Evolutionary conservation across 2,888 invertebrate species (phyloP).

Genomic region (Blastobasis adustella): DNA sequence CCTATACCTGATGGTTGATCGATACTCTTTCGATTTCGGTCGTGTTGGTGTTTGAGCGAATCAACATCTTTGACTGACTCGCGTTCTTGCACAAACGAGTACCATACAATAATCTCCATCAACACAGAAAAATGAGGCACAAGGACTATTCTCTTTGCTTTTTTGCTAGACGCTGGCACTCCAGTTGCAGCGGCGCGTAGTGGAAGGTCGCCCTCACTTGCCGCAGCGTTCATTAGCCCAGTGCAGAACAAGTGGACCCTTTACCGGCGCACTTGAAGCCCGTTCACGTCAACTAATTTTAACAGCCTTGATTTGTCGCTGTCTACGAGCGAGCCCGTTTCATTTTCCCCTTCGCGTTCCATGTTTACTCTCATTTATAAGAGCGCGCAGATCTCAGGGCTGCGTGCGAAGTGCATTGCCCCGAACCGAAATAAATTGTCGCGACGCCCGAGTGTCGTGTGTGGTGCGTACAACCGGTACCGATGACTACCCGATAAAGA

Average conservation of each 20-base stretch:
- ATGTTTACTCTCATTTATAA: conserved; percentile 59
- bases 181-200: not conserved
- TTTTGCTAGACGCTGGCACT: not conserved
- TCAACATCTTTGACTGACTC: too few species aligned
- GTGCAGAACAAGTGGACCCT: conserved; percentile 26
- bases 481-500: conserved; percentile 33
- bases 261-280: conserved; percentile 19
- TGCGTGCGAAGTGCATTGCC: conserved; percentile 67
- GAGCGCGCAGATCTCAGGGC: conserved; percentile 57
- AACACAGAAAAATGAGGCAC: not conserved
- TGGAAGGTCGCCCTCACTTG: conserved; percentile 21
- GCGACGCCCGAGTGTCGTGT: conserved; percentile 45
- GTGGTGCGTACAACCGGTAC: conserved; percentile 65
- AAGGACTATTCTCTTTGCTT: not conserved
- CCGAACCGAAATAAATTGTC: conserved; percentile 73
- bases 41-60: too few species aligned
- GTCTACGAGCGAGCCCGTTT: conserved; percentile 24
- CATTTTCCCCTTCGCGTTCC: conserved; percentile 37
- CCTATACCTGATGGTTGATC: not conserved
- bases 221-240: conserved; percentile 22
- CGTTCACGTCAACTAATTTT: conserved; percentile 39
- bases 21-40: too few species aligned
- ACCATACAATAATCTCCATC: too few species aligned
- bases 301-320: conserved; percentile 51
- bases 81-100: too few species aligned